Evolutionary conservation across 1,140 invertebrate genomes (phyloP), one percentile per base, ranked within the genome.

Genomic region (Rhopalosiphum maidis): DNA sequence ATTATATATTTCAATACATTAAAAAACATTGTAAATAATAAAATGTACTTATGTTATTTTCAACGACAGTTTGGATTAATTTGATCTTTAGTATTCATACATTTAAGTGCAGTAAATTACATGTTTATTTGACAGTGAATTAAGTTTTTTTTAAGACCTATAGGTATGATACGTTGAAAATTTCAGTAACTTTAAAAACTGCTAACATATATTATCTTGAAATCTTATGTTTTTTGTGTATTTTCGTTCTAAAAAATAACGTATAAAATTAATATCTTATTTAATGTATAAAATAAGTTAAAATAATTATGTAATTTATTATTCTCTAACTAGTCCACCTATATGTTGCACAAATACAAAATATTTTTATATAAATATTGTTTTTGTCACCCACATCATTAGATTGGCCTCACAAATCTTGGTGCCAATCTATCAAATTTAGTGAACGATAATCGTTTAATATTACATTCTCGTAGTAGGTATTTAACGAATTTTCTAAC

Each of bases 341-440:
- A 30, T 68, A 15, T 68, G 18, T 21, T 18, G 18, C 51, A 48
- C 6, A 48, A 46, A 87, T 87, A 2, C 7, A 87, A 87, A 51
- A 87, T 48, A 7, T 87, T 86, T 46, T 15, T 86, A 11, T 9
- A 30, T 25, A 55, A 55, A 25, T 60, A 30, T 30, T 68, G n/a
- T 68, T 18, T 77, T 46, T 86, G 85, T 46, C 85, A 86, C 43
- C 41, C 41, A 46, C 15, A 46, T 88, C 37, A 35, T 18, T 51
- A 37, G 37, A 37, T 89, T 51, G 21, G 87, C 8, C 46, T 22
- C 46, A 9, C n/a, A 54, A 51, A 54, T 54, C 87, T 2, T 37
- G 25, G 87, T 22, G 46, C 22, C 48, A 35, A 54, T 89, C 48
- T 89, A 89, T 89, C 48, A 89, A 89, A 89, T 89, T 54, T 11